Percentiles rank a stretch among this genome's conserved stretches.
These are phyloP conservation scores for Copsychus sechellarum DNA, from an alignment of 2,113 vertebrate species.

Conservation along the genomic window DNA sequence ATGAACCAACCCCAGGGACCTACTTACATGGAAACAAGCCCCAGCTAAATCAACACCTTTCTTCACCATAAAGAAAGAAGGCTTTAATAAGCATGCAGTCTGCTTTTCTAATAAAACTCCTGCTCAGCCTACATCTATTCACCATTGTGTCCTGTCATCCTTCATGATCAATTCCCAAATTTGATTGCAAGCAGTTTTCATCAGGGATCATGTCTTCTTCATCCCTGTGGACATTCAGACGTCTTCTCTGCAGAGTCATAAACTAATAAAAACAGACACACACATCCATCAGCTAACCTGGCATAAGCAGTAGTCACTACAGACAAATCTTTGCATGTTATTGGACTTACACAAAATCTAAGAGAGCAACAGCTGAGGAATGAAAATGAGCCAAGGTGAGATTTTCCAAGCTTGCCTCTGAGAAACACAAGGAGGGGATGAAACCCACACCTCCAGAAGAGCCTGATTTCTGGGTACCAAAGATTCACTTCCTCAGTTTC, in stretches of 20 bases:
- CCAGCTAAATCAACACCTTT: not conserved
- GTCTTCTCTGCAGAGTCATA: not conserved
- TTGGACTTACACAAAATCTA: not conserved
- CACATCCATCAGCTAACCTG: not conserved
- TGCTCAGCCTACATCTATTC: not conserved
- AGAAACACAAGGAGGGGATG: not conserved
- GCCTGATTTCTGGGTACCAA: not conserved
- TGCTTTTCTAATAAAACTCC: not conserved
- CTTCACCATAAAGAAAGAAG: not conserved
- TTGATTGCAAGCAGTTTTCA: not conserved
- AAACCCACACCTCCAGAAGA: not conserved
- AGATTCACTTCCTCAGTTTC: not conserved
- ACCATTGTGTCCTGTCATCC: not conserved
- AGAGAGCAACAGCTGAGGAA: not conserved
- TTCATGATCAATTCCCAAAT: slow-evolving; percentile 5
- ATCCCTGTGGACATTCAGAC: not conserved
- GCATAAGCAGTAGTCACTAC: not conserved
- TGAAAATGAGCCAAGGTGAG: not conserved
- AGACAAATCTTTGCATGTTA: not conserved
- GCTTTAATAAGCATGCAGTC: not conserved
- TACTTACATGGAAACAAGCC: not conserved
- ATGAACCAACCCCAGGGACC: not conserved
- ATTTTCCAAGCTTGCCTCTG: not conserved
- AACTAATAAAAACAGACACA: not conserved
- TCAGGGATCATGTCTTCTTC: not conserved